A percentile compares a stretch with the other conserved stretches of the same genome.
Conservation (phyloP, 2,888 invertebrate genomes). For the Clitarchus hookeri region DNA sequence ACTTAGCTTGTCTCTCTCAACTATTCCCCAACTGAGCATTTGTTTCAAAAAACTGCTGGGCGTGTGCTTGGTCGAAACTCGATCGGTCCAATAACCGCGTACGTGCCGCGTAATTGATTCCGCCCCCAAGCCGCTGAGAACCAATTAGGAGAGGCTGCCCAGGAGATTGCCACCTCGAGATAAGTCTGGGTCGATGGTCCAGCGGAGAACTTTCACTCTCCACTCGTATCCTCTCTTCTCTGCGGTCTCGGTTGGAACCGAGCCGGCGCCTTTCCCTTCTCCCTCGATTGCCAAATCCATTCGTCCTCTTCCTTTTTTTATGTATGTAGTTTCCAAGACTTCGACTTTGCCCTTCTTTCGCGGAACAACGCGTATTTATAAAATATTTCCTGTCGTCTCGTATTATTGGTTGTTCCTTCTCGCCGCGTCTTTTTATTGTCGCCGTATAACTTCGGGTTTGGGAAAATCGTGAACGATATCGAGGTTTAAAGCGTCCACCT, state of each 20-base stretch:
- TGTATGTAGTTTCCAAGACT: background rate
- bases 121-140: background rate
- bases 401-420: background rate
- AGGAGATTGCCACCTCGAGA: background rate
- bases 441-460: background rate
- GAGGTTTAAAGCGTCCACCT: too few species aligned
- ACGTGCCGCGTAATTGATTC: slow-evolving; percentile 14
- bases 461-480: background rate
- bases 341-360: background rate
- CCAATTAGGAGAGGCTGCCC: slow-evolving; percentile 1
- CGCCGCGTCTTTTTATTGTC: background rate
- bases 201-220: background rate
- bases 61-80: background rate
- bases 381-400: background rate
- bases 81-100: background rate
- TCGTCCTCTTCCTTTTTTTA: background rate
- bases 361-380: too few species aligned
- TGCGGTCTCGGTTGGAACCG: background rate
- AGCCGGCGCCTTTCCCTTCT: background rate
- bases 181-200: background rate
- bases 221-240: background rate
- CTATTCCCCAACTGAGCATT: too few species aligned
- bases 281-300: background rate
- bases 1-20: too few species aligned
- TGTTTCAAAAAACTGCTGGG: too few species aligned